A percentile compares a stretch with the other conserved stretches of the same genome.
phyloP scores from a whole-genome alignment of 2,113 vertebrate genomes.

The Vicugna pacos region DNA sequence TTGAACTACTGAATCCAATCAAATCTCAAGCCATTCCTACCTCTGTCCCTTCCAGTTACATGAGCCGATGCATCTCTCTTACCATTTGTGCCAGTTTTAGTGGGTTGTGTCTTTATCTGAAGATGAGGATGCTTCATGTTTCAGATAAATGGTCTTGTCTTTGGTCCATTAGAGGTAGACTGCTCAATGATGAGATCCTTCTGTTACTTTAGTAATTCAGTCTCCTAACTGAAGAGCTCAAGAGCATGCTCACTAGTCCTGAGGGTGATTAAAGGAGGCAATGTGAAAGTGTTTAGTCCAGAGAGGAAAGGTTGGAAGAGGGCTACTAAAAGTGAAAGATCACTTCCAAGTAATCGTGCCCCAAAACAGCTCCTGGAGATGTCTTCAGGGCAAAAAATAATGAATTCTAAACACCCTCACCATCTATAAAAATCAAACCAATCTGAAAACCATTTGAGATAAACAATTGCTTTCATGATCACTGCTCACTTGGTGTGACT shows the following conservation, averaged over 20 bases:
- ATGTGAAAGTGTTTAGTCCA: not conserved
- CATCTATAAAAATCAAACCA: conserved; percentile 15
- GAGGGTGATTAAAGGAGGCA: not conserved
- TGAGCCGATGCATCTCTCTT: conserved; percentile 22
- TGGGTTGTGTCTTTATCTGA: not conserved
- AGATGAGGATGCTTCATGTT: not conserved
- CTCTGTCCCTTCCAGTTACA: not conserved
- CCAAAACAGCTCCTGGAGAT: not conserved
- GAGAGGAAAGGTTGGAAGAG: not conserved
- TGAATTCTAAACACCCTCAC: not conserved
- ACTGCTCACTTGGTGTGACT: not conserved
- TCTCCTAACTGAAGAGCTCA: conserved; percentile 15
- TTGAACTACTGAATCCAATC: conserved; percentile 50
- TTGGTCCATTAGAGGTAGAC: not conserved
- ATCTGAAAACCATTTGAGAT: conserved; percentile 36
- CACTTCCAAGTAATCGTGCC: not conserved
- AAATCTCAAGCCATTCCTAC: conserved; percentile 12
- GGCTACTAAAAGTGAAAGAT: conserved; percentile 21
- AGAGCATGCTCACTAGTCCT: not conserved
- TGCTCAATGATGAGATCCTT: conserved; percentile 38
- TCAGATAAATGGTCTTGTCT: conserved; percentile 3
- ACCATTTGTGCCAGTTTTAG: not conserved
- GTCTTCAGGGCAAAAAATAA: conserved; percentile 24
- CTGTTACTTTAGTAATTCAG: not conserved
- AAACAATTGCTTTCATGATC: not conserved